Evolutionary conservation across 2,797 vertebrate species (phyloP), one percentile per base, ranked within the genome.

Genomic region (Spinus olivaceus): DNA sequence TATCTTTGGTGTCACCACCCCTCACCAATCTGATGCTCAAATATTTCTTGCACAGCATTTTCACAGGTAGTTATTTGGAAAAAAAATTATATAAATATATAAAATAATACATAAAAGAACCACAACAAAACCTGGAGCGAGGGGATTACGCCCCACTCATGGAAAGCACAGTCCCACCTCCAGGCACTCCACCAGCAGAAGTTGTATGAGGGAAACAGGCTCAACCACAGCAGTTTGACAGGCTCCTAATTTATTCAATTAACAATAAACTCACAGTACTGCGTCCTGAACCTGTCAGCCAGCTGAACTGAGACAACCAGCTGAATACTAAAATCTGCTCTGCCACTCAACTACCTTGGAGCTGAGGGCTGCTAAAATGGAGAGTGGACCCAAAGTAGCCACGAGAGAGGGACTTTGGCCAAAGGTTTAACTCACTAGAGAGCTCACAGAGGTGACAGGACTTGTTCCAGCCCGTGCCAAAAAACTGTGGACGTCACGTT

Each of bases 221-320:
- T 81, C 91, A 76, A 28, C 32, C 63, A 32, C 83, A 84, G 79
- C 66, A 65, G 33, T 88, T 88, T 89, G 81, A 90, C 86, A 89
- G 66, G 69, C 65, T 89, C 27, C 8, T 86, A 83, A 94, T 86
- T 83, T 72, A 81, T 83, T 67, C 66, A 73, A 69, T 89, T 83
- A 91, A 79, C 73, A 74, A 70, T 72, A 63, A 93, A 94, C 66
- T 71, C 76, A 63, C 63, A 66, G 70, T 18, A n/a, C 65, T 42
- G 59, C 60, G 24, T 81, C 80, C 91, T 76, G 91, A 91, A 83
- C 69, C 60, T 69, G 85, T 69, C 85, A 91, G 59, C 88, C 88
- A 90, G 72, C 79, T 72, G 79, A 94, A 81, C 81, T 57, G 63
- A 81, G 69, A 37, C 79, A 87, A 50, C 42, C 72, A 60, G 64